Conservation (phyloP, 2,888 invertebrate species). For the Apamea anceps region DNA sequence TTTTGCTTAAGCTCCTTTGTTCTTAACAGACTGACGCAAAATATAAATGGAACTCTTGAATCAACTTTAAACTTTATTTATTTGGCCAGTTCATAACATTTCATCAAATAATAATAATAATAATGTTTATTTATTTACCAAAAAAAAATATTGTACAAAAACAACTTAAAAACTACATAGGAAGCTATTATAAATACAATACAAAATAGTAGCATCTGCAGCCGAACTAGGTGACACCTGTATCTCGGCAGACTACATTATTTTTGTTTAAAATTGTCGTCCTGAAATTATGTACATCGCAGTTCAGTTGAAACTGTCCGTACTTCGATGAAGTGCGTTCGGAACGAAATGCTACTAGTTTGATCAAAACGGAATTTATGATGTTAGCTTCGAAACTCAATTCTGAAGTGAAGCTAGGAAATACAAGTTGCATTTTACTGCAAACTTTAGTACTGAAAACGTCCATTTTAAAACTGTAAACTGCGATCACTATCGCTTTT, state of each 20-base stretch:
- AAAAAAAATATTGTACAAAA: no score
- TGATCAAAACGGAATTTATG: slow-evolving; percentile 39
- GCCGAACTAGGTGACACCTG: no score
- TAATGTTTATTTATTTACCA: no score
- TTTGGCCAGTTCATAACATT: background rate
- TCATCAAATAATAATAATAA: background rate
- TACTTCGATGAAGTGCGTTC: slow-evolving; percentile 27
- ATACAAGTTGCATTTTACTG: background rate
- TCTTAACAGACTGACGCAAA: background rate
- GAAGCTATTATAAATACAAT: no score
- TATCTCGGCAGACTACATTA: no score
- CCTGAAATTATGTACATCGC: background rate
- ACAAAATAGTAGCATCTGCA: no score
- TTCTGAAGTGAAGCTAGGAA: background rate
- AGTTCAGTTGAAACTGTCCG: background rate
- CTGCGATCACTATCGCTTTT: no score
- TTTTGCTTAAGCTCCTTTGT: background rate
- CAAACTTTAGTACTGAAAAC: background rate
- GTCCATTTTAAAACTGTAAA: background rate
- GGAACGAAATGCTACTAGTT: slow-evolving; percentile 34
- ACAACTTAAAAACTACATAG: no score
- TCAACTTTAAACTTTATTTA: background rate
- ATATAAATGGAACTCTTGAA: background rate
- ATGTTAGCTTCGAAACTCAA: slow-evolving; percentile 21
- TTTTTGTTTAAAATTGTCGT: background rate